Conservation (phyloP, 2,797 vertebrate genomes). For the Amazona finschi region DNA sequence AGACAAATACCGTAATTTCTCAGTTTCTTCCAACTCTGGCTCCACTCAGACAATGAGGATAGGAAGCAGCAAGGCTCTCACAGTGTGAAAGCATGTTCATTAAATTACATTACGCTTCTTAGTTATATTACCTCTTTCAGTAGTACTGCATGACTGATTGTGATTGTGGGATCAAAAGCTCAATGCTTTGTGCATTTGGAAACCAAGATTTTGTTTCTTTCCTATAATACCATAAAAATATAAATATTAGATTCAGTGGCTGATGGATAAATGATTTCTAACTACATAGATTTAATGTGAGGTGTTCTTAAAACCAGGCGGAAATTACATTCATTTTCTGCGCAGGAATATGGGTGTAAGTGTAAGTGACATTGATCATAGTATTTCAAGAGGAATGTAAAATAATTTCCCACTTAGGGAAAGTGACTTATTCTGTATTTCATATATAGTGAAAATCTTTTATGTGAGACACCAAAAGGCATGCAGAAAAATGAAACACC, state of each 20-base stretch:
- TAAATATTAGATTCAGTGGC: not conserved
- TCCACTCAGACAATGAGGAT: not conserved
- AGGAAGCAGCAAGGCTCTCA: not conserved
- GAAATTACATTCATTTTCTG: not conserved
- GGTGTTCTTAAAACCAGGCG: not conserved
- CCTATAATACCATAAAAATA: not conserved
- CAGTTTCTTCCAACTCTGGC: not conserved
- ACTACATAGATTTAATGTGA: not conserved
- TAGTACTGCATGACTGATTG: not conserved
- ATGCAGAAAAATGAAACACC: not conserved
- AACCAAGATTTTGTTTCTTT: not conserved
- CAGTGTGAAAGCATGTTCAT: not conserved
- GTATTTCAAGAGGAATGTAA: not conserved
- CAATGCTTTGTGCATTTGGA: not conserved
- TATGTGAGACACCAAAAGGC: not conserved
- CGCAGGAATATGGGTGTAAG: not conserved
- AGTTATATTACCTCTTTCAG: not conserved
- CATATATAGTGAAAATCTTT: not conserved
- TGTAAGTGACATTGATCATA: not conserved
- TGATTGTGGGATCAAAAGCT: not conserved
- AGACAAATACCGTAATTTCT: not conserved
- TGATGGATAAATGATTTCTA: not conserved
- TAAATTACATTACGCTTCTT: not conserved
- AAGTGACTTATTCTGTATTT: not conserved
- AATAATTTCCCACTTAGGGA: not conserved